phyloP scores from a whole-genome alignment of 2,113 vertebrate species.

The Lepisosteus osseus region DNA sequence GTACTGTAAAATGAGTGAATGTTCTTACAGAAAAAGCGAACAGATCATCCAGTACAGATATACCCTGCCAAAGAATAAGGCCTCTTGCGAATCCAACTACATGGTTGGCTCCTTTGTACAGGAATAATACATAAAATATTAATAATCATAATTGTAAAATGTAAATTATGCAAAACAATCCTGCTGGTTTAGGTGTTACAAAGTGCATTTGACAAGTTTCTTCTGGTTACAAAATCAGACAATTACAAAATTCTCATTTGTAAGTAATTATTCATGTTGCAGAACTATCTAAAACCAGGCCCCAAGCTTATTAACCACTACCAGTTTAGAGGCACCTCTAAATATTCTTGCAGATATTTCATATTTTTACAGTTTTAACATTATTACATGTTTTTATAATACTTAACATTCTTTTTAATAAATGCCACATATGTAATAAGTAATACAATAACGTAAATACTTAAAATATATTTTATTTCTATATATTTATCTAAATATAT shows the following conservation, averaged over 20 bases:
- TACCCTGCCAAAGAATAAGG: too few species aligned
- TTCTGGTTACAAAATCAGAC: conserved; percentile 43
- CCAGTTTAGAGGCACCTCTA: background rate
- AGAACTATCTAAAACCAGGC: background rate
- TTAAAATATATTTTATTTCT: too few species aligned
- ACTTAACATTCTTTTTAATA: too few species aligned
- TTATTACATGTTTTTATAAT: too few species aligned
- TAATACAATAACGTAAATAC: too few species aligned
- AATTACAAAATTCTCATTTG: background rate
- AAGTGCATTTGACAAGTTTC: conserved; percentile 53
- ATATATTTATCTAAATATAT: too few species aligned
- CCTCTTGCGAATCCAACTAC: background rate
- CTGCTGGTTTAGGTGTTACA: conserved; percentile 46
- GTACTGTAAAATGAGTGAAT: too few species aligned
- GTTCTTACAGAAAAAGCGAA: too few species aligned
- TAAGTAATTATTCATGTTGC: background rate
- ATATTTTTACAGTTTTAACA: too few species aligned
- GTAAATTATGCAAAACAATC: conserved; percentile 59
- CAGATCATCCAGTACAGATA: too few species aligned
- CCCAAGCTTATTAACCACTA: background rate
- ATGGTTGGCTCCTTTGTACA: background rate
- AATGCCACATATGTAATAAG: too few species aligned
- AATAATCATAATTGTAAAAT: conserved; percentile 50
- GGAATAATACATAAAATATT: conserved; percentile 53
- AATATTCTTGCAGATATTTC: too few species aligned